Evolutionary conservation across 2,888 invertebrate species (phyloP).

Genomic region (Lasioglossum marginatum): DNA sequence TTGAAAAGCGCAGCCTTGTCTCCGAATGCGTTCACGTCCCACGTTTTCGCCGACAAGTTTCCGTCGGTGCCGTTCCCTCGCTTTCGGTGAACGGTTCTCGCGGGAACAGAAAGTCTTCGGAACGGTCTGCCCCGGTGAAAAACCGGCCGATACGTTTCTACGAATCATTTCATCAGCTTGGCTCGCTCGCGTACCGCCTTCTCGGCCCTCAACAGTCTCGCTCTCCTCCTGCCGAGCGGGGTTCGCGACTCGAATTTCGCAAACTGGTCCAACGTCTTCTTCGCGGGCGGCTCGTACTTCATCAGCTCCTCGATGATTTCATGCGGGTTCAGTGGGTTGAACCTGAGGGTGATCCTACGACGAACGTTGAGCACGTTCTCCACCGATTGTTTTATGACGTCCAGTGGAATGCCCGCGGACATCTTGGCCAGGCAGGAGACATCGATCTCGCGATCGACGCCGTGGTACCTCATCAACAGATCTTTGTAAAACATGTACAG

Average conservation of each 20-base stretch:
- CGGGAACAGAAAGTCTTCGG: constrained; percentile 10
- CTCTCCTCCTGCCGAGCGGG: constrained; percentile 67
- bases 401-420: constrained; percentile 86
- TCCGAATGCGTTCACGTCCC: constrained; percentile 45
- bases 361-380: constrained; percentile 84
- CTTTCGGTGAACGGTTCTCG: constrained; percentile 28
- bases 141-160: not conserved
- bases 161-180: not conserved
- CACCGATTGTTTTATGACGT: constrained; percentile 85
- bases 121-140: constrained; percentile 5
- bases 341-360: constrained; percentile 86
- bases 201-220: constrained; percentile 47
- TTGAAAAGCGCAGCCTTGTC: constrained; percentile 49
- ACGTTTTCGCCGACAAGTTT: constrained; percentile 52
- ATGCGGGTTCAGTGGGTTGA: constrained; percentile 85
- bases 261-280: constrained; percentile 62
- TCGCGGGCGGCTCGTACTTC: constrained; percentile 68
- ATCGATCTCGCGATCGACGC: constrained; percentile 87
- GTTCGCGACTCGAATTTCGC: constrained; percentile 70
- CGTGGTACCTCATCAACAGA: constrained; percentile 87
- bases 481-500: constrained; percentile 86
- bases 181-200: not conserved
- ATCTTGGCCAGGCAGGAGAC: constrained; percentile 86
- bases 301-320: constrained; percentile 86
- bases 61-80: constrained; percentile 46